Base-by-base conservation (phyloP, 2,113 vertebrate species). In the Takifugu flavidus region DNA sequence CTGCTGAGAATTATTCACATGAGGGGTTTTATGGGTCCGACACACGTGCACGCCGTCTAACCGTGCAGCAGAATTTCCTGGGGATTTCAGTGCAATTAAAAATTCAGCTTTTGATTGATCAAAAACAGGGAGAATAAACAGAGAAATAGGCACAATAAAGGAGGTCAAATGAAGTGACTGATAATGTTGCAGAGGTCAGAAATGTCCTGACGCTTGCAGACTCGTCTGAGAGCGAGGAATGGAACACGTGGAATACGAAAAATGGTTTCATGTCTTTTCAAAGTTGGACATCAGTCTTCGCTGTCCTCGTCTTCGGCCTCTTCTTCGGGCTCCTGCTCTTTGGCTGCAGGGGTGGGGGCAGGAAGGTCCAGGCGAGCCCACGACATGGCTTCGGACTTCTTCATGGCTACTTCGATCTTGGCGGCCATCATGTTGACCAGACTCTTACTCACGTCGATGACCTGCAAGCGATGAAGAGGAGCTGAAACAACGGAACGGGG, bases 331-430 rank as follows among this genome's bases (percentile, higher is more conserved):
- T 90, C 83, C 15, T 75, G 77, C 44, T 90, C 84, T 56, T 90
- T 83, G n/a, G 87, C 73, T 1, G 76, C 70, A 27, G 15, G 7
- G 56, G 80, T 89, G 3, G 89, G 77, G 8, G 86, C 85, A 4
- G 95, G 95, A 5, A 98, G 84, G 85, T 99, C 97, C 71, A 99
- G 91, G 20, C 93, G 93, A 11, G 95, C 95, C 97, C 97, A 99
- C 0, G 89, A 86, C 89, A 99, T 91, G 0, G 92, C 89, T 70
- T 98, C 97, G 0, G 96, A 93, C 89, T 98, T 98, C 74, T 92
- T 94, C 93, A 97, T 92, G 42, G 91, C 85, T 5, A 99, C 85
- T 81, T 98, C 97, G 27, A 98, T 93, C 87, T 98, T 99, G 3
- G 94, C 91, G 10, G 96, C 94, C 0, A 95, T 95, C 94, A 99